Evolutionary conservation across 2,113 vertebrate genomes (phyloP).

Genomic region (Thamnaconus septentrionalis): DNA sequence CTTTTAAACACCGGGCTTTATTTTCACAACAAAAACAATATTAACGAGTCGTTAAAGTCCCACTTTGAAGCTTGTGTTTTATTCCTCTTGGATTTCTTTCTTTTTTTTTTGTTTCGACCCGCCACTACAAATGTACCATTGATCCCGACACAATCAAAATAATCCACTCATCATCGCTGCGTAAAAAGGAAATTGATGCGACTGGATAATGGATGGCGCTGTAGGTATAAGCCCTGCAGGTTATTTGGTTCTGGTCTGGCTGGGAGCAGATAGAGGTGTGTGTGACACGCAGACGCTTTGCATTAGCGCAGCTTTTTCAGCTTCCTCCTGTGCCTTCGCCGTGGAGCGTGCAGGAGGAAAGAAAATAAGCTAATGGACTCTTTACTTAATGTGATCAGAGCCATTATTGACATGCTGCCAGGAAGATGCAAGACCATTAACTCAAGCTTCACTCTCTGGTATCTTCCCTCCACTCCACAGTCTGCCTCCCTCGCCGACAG

Average conservation of each 20-base stretch:
- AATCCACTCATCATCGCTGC: slow-evolving; percentile 1
- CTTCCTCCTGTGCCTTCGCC: slow-evolving; percentile 76
- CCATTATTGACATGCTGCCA: slow-evolving; percentile 99
- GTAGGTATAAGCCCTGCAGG: slow-evolving; percentile 25
- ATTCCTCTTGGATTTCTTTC: no score
- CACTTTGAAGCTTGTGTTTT: no score
- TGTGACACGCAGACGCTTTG: slow-evolving; percentile 57
- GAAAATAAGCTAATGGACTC: slow-evolving; percentile 97
- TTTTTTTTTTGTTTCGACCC: no score
- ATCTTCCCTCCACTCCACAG: slow-evolving; percentile 48
- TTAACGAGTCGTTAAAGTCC: no score
- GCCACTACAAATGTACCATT: neutral
- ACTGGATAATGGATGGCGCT: slow-evolving; percentile 36
- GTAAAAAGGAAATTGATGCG: slow-evolving; percentile 22
- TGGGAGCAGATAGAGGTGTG: slow-evolving; percentile 59
- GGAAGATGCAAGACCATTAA: slow-evolving; percentile 98
- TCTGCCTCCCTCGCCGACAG: slow-evolving; percentile 34
- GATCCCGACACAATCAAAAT: slow-evolving; percentile 25
- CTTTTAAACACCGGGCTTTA: no score
- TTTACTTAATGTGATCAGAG: slow-evolving; percentile 99
- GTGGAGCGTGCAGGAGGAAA: slow-evolving; percentile 75
- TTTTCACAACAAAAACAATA: no score
- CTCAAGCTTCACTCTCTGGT: slow-evolving; percentile 75
- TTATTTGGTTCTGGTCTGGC: slow-evolving; percentile 48
- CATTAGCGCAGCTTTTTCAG: slow-evolving; percentile 74